phyloP scores from a whole-genome alignment of 2,888 invertebrate species.

The Selenia dentaria region DNA sequence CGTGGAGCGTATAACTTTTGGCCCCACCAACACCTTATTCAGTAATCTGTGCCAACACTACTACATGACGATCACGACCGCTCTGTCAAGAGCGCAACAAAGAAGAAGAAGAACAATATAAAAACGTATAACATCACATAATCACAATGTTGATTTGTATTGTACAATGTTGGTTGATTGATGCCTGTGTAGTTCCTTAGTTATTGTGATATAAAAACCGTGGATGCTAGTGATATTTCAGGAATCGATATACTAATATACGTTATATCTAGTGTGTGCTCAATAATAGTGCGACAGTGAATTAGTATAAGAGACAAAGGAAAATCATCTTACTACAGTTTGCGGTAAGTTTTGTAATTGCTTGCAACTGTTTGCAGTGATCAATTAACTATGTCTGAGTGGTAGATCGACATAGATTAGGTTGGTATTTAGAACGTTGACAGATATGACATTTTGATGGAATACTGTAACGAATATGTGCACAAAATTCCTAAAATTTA shows the following conservation, averaged over 20 bases:
- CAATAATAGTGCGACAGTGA: conserved; percentile 14
- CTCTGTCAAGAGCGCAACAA: too few relatives aligned
- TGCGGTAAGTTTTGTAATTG: conserved; percentile 6
- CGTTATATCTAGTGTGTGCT: conserved; percentile 1
- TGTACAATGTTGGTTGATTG: too few relatives aligned
- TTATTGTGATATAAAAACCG: too few relatives aligned
- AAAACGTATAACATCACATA: too few relatives aligned
- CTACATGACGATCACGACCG: too few relatives aligned
- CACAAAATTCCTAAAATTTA: too few relatives aligned
- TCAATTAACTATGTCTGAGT: conserved; percentile 15
- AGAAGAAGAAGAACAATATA: too few relatives aligned
- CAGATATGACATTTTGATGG: neutral
- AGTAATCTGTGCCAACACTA: neutral
- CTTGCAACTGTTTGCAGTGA: neutral
- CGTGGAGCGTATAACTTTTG: too few relatives aligned
- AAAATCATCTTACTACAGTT: conserved; percentile 6
- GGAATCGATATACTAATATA: conserved; percentile 6
- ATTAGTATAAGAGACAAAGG: neutral
- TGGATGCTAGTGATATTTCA: neutral
- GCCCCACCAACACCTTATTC: too few relatives aligned
- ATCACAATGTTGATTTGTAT: too few relatives aligned
- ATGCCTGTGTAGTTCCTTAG: too few relatives aligned
- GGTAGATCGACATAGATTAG: conserved; percentile 2
- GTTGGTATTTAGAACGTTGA: neutral
- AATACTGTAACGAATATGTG: too few relatives aligned